A percentile compares a stretch with the other conserved stretches of the same genome.
Conservation (phyloP, 1,140 invertebrate genomes). For the Theocolax elegans region DNA sequence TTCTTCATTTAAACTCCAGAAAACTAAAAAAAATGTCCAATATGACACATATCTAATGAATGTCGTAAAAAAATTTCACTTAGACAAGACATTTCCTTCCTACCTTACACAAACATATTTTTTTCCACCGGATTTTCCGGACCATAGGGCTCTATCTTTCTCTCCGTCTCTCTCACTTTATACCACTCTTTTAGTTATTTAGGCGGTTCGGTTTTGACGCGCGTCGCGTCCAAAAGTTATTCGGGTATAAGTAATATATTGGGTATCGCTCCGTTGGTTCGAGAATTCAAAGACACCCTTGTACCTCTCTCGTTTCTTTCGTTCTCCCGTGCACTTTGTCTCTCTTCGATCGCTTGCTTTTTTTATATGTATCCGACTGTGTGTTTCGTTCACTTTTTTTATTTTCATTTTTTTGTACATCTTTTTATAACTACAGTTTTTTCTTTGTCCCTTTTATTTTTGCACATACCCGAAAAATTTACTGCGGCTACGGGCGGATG, state of each 20-base stretch:
- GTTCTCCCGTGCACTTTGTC: not conserved
- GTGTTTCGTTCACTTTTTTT: not conserved
- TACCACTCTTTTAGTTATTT: conserved; percentile 2
- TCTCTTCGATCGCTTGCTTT: not conserved
- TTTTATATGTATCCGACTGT: not conserved
- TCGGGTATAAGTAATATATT: conserved; percentile 54
- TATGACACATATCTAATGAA: too few relatives aligned
- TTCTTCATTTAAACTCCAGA: too few relatives aligned
- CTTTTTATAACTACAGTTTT: not conserved
- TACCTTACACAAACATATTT: too few relatives aligned
- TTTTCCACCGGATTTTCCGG: too few relatives aligned
- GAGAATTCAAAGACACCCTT: conserved; percentile 60
- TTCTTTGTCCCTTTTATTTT: not conserved
- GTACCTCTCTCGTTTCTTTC: not conserved
- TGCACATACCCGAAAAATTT: conserved; percentile 4
- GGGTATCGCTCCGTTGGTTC: conserved; percentile 58
- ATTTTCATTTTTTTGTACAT: not conserved
- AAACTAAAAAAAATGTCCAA: too few relatives aligned
- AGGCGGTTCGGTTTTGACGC: conserved; percentile 21
- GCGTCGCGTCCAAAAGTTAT: conserved; percentile 31
- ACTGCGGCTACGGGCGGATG: not conserved
- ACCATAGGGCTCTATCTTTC: not conserved
- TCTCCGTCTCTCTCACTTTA: not conserved
- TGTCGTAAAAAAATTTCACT: too few relatives aligned
- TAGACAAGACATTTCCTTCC: not conserved